Conservation (phyloP, 2,113 vertebrate species). For the Mionectes macconnelli region DNA sequence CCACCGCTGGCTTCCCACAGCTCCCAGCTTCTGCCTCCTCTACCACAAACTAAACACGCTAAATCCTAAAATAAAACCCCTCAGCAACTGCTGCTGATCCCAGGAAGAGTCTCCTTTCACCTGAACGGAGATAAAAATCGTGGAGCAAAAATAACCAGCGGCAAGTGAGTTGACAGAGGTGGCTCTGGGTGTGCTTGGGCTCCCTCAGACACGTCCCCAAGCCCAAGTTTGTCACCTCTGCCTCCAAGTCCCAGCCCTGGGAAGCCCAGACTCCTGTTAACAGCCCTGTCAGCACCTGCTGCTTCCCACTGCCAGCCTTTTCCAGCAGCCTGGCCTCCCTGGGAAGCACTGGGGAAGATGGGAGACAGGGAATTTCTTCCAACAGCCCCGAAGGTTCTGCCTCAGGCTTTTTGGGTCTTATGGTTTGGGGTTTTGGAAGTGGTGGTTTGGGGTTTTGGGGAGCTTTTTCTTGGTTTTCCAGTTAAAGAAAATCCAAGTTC, state of each 20-base stretch:
- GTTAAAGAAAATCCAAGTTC: neutral
- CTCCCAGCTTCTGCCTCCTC: neutral
- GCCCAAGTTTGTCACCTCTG: neutral
- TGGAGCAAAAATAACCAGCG: neutral
- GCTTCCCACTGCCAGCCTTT: neutral
- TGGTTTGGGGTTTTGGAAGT: neutral
- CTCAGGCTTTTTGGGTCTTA: neutral
- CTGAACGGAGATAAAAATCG: no score
- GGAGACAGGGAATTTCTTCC: neutral
- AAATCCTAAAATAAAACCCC: neutral
- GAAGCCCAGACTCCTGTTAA: neutral
- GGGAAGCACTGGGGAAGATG: neutral
- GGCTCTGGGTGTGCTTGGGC: neutral
- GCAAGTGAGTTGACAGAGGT: accelerated
- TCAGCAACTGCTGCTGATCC: neutral
- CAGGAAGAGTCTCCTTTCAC: neutral
- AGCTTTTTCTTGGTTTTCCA: neutral
- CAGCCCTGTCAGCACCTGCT: neutral
- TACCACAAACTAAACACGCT: neutral
- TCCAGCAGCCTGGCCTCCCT: neutral
- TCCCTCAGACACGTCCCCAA: neutral
- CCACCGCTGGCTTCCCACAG: neutral
- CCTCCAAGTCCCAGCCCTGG: neutral
- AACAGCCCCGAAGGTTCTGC: neutral
- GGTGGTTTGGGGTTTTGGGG: neutral